These are phyloP conservation scores for Aurelia sp. DNA, from an alignment of 30 jellyfish, hydroid and myxozoan genomes.

Conservation along the genomic window DNA sequence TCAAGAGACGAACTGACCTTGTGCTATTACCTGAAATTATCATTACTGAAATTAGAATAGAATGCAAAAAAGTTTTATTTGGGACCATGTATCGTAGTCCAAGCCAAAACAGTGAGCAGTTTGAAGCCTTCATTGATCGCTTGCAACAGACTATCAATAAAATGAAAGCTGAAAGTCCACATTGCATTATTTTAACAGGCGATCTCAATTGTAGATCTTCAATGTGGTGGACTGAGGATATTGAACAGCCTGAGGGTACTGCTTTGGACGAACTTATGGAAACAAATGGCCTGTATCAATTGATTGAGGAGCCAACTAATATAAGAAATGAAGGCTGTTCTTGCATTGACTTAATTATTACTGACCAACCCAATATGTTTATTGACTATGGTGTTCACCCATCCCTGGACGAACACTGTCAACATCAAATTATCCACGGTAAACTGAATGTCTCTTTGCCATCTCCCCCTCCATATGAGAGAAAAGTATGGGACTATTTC, in stretches of 20 bases:
- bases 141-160: slow-evolving; percentile 23
- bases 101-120: too few relatives aligned
- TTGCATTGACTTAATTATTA: too few relatives aligned
- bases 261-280: too few relatives aligned
- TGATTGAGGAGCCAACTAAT: too few relatives aligned
- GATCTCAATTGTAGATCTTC: slow-evolving; percentile 4
- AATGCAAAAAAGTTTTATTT: slow-evolving; percentile 26
- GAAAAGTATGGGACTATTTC: slow-evolving; percentile 47
- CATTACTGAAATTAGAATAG: slow-evolving; percentile 49
- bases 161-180: slow-evolving; percentile 64
- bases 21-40: neutral
- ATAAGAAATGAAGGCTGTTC: too few relatives aligned
- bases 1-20: slow-evolving; percentile 51
- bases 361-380: too few relatives aligned
- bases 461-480: slow-evolving; percentile 39
- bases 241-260: slow-evolving; percentile 20
- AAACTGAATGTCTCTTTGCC: slow-evolving; percentile 41
- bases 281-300: too few relatives aligned
- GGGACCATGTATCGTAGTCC: too few relatives aligned
- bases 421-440: neutral
- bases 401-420: too few relatives aligned
- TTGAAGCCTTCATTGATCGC: too few relatives aligned
- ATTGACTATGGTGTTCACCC: too few relatives aligned
- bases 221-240: slow-evolving; percentile 62
- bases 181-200: slow-evolving; percentile 48